phyloP scores from a whole-genome alignment of 2,113 vertebrate species.

The Gila orcuttii region DNA sequence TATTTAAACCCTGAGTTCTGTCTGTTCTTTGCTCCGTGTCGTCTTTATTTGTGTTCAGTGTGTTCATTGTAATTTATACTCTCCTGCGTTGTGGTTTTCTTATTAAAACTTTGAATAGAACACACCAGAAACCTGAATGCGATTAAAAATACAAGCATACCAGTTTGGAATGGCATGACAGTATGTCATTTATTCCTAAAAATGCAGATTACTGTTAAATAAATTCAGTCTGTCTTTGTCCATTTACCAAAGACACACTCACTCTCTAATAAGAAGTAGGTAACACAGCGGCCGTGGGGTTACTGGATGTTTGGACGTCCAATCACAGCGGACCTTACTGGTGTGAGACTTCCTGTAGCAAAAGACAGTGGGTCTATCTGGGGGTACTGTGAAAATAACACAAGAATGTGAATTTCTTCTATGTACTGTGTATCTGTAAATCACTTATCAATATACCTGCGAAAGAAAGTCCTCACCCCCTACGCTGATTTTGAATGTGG shows the following conservation, averaged over 20 bases:
- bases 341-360: constrained; percentile 74
- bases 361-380: constrained; percentile 62
- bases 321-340: constrained; percentile 77
- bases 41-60: too few relatives aligned
- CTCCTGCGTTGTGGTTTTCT: too few relatives aligned
- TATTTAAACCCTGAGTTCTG: too few relatives aligned
- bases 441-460: background rate
- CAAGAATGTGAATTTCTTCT: background rate
- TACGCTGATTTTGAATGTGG: constrained; percentile 65
- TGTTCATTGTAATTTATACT: too few relatives aligned
- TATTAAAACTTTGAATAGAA: too few relatives aligned
- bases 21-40: too few relatives aligned
- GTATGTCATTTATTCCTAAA: background rate
- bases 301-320: constrained; percentile 53
- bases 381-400: constrained; percentile 63
- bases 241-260: constrained; percentile 9
- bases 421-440: background rate
- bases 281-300: constrained; percentile 59
- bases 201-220: background rate
- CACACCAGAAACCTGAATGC: too few relatives aligned
- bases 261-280: constrained; percentile 69
- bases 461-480: constrained; percentile 63
- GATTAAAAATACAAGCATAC: background rate
- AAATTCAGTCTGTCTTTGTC: background rate
- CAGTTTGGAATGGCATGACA: background rate